phyloP scores from a whole-genome alignment of 2,888 invertebrate genomes.

The Antheraea yamamai region DNA sequence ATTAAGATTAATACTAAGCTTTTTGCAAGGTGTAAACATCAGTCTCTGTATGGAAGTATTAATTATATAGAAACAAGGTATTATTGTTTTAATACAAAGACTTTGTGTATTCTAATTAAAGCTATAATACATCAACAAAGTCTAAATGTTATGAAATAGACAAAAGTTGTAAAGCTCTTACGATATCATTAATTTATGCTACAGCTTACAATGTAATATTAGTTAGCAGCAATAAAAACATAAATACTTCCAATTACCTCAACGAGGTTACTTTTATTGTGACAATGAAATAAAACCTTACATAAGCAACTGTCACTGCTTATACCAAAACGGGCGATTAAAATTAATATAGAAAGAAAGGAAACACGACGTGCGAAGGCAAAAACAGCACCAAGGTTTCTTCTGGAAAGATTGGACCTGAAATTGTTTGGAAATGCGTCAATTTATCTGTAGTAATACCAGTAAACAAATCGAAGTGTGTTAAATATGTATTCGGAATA shows the following conservation, averaged over 20 bases:
- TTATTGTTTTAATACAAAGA: too few species aligned
- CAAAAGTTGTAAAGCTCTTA: not conserved
- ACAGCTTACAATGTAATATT: not conserved
- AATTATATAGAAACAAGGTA: too few species aligned
- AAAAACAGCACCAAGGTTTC: slow-evolving; percentile 17
- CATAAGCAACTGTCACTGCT: not conserved
- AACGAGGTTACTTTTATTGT: slow-evolving; percentile 2
- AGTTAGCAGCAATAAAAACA: not conserved
- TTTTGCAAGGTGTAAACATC: too few species aligned
- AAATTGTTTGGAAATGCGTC: slow-evolving; percentile 6
- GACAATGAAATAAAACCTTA: slow-evolving; percentile 2
- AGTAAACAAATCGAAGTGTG: not conserved
- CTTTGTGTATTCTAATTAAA: not conserved
- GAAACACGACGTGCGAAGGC: slow-evolving; percentile 3
- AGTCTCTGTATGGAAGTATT: too few species aligned
- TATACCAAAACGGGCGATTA: not conserved
- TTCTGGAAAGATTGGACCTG: not conserved
- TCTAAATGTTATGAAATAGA: not conserved
- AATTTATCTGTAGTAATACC: not conserved
- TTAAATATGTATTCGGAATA: not conserved
- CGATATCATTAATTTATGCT: not conserved
- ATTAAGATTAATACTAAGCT: too few species aligned
- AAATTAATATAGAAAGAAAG: slow-evolving; percentile 3
- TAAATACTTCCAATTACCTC: not conserved
- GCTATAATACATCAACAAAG: not conserved